Evolutionary conservation across 1,140 invertebrate species (phyloP).

Genomic region (Scaptomyza hsui): DNA sequence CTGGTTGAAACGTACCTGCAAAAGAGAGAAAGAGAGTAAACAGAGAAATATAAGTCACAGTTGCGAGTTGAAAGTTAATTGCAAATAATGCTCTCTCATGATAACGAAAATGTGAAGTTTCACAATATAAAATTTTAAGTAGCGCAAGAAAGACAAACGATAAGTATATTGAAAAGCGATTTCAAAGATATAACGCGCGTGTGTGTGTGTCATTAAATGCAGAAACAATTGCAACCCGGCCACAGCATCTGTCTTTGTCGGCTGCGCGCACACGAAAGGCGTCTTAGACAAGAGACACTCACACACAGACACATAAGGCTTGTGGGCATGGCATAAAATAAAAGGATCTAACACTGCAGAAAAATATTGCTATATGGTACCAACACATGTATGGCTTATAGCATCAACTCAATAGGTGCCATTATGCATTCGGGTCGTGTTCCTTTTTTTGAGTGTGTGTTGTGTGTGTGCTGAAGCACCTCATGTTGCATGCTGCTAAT

Average conservation of each 20-base stretch:
- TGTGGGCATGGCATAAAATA: slow-evolving; percentile 62
- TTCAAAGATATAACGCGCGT: slow-evolving; percentile 54
- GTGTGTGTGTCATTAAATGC: slow-evolving; percentile 43
- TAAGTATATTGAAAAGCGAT: slow-evolving; percentile 44
- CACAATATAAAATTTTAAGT: neutral
- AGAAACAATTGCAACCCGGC: slow-evolving; percentile 19
- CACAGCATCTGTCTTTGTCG: slow-evolving; percentile 32
- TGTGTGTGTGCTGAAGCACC: slow-evolving; percentile 65
- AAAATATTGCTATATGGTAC: slow-evolving; percentile 17
- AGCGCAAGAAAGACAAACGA: neutral
- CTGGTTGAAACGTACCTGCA: slow-evolving; percentile 73
- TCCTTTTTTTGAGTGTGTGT: slow-evolving; percentile 3
- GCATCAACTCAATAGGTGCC: slow-evolving; percentile 50
- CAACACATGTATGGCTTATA: neutral
- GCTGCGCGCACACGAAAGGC: slow-evolving; percentile 12
- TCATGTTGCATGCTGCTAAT: slow-evolving; percentile 79
- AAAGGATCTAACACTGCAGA: slow-evolving; percentile 22
- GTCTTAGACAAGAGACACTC: slow-evolving; percentile 14
- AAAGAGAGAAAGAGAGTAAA: slow-evolving; percentile 39
- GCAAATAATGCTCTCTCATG: neutral
- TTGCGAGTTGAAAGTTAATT: neutral
- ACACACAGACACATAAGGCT: slow-evolving; percentile 5
- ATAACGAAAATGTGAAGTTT: neutral
- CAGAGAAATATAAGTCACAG: slow-evolving; percentile 50
- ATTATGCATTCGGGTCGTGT: slow-evolving; percentile 74